A percentile compares a stretch with the other conserved stretches of the same genome.
phyloP scores from a whole-genome alignment of 2,888 invertebrate species.

The Habroteleia sp. region DNA sequence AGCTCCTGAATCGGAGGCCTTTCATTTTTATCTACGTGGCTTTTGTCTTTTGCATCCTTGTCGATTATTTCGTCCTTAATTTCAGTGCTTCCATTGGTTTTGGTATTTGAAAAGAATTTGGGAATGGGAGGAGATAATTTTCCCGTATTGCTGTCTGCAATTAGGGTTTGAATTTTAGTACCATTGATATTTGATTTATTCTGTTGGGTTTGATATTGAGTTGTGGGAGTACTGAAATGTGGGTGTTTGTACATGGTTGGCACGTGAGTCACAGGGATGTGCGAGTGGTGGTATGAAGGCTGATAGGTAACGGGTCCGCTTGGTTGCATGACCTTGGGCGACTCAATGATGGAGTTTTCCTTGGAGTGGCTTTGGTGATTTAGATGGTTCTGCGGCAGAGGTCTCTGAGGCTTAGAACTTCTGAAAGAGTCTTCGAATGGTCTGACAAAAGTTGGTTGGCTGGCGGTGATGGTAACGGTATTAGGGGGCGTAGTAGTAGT shows the following conservation, averaged over 20 bases:
- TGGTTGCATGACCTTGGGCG: constrained; percentile 60
- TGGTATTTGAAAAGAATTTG: constrained; percentile 64
- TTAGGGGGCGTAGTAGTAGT: constrained; percentile 27
- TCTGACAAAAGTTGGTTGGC: constrained; percentile 77
- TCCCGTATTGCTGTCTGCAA: constrained; percentile 8
- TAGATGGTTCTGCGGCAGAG: constrained; percentile 72
- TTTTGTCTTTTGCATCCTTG: constrained; percentile 46
- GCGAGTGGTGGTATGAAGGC: constrained; percentile 73
- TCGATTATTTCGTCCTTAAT: constrained; percentile 28
- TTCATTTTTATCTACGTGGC: constrained; percentile 52
- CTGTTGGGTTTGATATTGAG: constrained; percentile 48
- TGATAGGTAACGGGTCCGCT: constrained; percentile 67
- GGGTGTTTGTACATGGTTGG: constrained; percentile 74
- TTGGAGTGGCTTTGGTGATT: constrained; percentile 60
- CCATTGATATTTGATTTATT: constrained; percentile 33
- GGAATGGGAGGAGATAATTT: constrained; percentile 62
- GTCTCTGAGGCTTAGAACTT: constrained; percentile 73
- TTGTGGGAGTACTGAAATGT: constrained; percentile 66
- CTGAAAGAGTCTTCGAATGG: constrained; percentile 80
- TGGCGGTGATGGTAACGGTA: constrained; percentile 52
- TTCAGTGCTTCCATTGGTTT: constrained; percentile 39
- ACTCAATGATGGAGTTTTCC: constrained; percentile 50
- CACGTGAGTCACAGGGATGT: constrained; percentile 73
- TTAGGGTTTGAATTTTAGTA: constrained; percentile 22
- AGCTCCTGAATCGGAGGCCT: neutral